Percentiles rank a stretch among this genome's conserved stretches.
phyloP scores from a whole-genome alignment of 2,113 vertebrate species.

The Limnothrissa miodon region DNA sequence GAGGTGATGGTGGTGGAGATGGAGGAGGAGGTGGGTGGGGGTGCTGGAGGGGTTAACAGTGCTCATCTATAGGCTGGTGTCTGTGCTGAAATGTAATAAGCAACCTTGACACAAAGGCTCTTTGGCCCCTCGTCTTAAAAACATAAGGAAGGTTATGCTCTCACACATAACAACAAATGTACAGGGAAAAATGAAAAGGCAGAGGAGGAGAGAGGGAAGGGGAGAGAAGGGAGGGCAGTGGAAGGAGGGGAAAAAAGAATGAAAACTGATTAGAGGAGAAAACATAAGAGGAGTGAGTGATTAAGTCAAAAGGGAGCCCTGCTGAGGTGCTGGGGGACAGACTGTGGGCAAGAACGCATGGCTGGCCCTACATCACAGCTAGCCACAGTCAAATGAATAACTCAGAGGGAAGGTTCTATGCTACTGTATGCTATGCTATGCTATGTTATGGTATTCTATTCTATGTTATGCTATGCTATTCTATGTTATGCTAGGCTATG shows the following conservation, averaged over 20 bases:
- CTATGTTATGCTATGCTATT: no score
- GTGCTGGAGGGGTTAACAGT: no score
- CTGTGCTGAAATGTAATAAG: neutral
- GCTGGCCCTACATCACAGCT: neutral
- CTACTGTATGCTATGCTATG: neutral
- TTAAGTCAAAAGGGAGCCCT: neutral
- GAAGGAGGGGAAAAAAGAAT: neutral
- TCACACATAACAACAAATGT: neutral
- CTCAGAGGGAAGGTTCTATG: neutral
- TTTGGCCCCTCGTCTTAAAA: neutral
- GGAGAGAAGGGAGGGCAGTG: neutral
- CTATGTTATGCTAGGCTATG: no score
- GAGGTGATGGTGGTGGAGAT: no score
- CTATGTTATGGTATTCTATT: no score
- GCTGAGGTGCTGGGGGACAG: neutral
- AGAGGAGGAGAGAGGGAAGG: neutral
- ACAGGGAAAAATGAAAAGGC: neutral
- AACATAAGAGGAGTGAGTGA: neutral
- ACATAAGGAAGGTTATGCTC: neutral
- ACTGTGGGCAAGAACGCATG: constrained; percentile 12
- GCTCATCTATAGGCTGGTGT: neutral
- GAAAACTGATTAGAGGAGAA: constrained; percentile 3
- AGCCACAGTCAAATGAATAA: neutral
- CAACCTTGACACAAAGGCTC: neutral
- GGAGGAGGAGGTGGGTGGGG: no score